phyloP scores from a whole-genome alignment of 2,113 vertebrate genomes.

The Lagopus muta region DNA sequence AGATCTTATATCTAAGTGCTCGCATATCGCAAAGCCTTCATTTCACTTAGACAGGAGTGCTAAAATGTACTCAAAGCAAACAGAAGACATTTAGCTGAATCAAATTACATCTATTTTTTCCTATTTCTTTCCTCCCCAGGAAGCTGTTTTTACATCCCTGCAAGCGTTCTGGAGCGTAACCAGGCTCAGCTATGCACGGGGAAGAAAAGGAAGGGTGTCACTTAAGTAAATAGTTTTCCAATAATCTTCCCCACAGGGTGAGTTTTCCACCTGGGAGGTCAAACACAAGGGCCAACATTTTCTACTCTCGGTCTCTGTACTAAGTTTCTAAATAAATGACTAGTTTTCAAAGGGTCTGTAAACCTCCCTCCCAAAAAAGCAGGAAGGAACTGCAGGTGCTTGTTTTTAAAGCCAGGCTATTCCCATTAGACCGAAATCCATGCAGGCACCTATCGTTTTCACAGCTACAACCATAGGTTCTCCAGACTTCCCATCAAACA shows the following conservation, averaged over 20 bases:
- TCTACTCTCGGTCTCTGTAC: neutral
- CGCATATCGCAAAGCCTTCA: slow-evolving; percentile 42
- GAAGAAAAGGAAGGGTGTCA: neutral
- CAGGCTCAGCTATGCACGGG: neutral
- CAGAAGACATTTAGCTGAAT: slow-evolving; percentile 1
- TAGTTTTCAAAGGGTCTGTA: neutral
- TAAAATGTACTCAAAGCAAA: slow-evolving; percentile 31
- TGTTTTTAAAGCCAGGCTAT: neutral
- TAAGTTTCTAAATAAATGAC: neutral
- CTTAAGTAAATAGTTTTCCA: slow-evolving; percentile 14
- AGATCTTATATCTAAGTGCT: slow-evolving; percentile 30
- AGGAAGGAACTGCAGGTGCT: neutral
- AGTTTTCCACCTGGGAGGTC: slow-evolving; percentile 31
- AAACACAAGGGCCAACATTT: neutral
- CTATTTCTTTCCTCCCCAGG: neutral
- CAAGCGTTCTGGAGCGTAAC: neutral
- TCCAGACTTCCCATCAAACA: neutral
- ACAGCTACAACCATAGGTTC: neutral
- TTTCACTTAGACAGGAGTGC: slow-evolving; percentile 36
- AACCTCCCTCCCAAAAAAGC: neutral
- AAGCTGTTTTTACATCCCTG: neutral
- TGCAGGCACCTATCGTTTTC: neutral
- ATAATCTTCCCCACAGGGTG: neutral
- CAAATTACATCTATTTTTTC: neutral
- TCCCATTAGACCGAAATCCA: neutral